Evolutionary conservation across 2,113 vertebrate species (phyloP).

Genomic region (Ageneiosus marmoratus): DNA sequence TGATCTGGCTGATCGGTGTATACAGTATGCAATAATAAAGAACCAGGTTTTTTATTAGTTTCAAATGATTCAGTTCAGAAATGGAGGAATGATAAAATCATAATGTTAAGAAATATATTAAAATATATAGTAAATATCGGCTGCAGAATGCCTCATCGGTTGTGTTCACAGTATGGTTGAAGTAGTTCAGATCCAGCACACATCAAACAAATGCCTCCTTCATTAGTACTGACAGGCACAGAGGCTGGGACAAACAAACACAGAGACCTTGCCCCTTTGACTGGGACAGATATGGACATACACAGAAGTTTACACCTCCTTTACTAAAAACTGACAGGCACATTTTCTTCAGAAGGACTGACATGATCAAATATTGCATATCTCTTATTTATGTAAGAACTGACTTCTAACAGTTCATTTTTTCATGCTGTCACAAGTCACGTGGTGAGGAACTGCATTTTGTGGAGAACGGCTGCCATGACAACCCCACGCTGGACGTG

Average conservation of each 20-base stretch:
- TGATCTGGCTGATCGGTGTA: too few relatives aligned
- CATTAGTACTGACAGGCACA: not conserved
- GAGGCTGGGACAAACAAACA: not conserved
- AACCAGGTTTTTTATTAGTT: not conserved
- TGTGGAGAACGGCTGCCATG: conserved; percentile 96
- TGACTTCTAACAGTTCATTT: not conserved
- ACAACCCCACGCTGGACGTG: conserved; percentile 97
- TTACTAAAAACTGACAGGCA: not conserved
- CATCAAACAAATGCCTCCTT: not conserved
- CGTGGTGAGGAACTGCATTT: conserved; percentile 90
- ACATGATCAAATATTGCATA: too few relatives aligned
- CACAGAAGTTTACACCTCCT: not conserved
- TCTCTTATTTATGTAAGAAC: not conserved
- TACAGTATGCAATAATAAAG: not conserved
- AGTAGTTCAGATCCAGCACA: too few relatives aligned
- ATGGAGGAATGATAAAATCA: not conserved
- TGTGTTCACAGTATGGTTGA: not conserved
- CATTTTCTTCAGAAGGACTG: not conserved
- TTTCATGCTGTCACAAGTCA: conserved; percentile 64
- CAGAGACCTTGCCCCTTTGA: not conserved
- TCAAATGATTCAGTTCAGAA: not conserved
- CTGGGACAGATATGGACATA: not conserved
- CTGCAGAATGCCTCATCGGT: not conserved
- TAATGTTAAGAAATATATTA: not conserved
- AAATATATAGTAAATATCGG: not conserved